Conservation (phyloP, 2,113 vertebrate species). For the Ifrita kowaldi region DNA sequence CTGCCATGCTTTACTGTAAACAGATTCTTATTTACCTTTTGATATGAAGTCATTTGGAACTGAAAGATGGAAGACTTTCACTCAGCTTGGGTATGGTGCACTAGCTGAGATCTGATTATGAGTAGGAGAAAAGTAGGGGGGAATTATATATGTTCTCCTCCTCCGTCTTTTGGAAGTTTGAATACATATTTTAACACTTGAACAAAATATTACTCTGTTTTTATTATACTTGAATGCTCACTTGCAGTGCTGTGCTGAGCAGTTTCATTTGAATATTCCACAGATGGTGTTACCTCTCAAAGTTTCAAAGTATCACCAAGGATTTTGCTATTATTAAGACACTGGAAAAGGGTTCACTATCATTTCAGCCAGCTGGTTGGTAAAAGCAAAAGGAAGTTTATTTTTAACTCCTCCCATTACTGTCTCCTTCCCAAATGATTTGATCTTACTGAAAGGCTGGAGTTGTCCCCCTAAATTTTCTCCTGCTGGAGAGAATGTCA, state of each 20-base stretch:
- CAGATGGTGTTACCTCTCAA: rapidly evolving
- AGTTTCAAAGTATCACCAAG: background rate
- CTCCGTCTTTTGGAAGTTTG: background rate
- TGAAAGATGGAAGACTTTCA: background rate
- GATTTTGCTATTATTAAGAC: background rate
- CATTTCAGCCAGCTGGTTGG: background rate
- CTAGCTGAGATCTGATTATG: background rate
- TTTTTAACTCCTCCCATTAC: background rate
- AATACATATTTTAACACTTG: background rate
- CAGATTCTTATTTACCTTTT: background rate
- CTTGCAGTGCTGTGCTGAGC: background rate
- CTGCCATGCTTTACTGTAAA: background rate
- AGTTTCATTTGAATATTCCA: background rate
- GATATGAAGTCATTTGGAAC: background rate
- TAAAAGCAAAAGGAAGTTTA: background rate
- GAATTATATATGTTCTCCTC: background rate
- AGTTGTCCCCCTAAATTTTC: background rate
- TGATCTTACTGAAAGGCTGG: background rate
- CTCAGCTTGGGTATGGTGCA: background rate
- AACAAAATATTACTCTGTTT: background rate
- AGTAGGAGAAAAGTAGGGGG: background rate
- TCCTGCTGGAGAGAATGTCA: background rate
- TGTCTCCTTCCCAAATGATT: background rate
- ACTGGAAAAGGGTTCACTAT: background rate
- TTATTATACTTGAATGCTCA: background rate